These are phyloP conservation scores for Alethe castanea DNA, from an alignment of 2,113 vertebrate genomes.

Conservation along the genomic window DNA sequence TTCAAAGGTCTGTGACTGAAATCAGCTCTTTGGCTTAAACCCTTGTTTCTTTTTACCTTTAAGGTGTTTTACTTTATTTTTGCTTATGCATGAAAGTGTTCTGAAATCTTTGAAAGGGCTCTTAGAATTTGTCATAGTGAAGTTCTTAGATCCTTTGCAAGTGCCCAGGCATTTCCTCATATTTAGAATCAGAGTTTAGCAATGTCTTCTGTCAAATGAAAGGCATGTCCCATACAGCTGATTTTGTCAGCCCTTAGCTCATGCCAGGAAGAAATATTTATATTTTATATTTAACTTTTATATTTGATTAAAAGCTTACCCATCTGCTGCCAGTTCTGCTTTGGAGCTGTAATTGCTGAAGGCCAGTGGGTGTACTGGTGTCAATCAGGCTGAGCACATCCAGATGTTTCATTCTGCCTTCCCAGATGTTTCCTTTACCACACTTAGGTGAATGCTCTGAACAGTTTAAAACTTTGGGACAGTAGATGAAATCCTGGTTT, in stretches of 20 bases:
- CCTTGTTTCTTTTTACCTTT: background rate
- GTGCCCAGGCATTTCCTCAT: background rate
- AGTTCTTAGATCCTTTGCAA: background rate
- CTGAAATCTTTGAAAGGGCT: background rate
- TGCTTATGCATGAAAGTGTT: background rate
- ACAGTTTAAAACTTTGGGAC: background rate
- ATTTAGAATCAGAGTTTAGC: background rate
- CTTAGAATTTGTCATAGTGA: background rate
- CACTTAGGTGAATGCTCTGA: background rate
- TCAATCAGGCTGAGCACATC: background rate
- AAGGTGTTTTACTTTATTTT: background rate
- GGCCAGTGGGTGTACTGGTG: constrained; percentile 1
- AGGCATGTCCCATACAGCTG: background rate
- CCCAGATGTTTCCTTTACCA: background rate
- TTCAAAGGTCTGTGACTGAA: background rate
- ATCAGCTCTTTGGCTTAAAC: background rate
- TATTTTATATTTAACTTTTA: background rate
- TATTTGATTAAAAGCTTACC: background rate
- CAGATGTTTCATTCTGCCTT: background rate
- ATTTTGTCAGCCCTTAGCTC: background rate
- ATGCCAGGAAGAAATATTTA: background rate
- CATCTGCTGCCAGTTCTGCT: background rate
- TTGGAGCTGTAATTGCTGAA: background rate
- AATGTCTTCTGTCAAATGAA: background rate
- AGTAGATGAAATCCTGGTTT: background rate